Conservation (phyloP, 2,797 vertebrate species). For the Linurgus olivaceus region DNA sequence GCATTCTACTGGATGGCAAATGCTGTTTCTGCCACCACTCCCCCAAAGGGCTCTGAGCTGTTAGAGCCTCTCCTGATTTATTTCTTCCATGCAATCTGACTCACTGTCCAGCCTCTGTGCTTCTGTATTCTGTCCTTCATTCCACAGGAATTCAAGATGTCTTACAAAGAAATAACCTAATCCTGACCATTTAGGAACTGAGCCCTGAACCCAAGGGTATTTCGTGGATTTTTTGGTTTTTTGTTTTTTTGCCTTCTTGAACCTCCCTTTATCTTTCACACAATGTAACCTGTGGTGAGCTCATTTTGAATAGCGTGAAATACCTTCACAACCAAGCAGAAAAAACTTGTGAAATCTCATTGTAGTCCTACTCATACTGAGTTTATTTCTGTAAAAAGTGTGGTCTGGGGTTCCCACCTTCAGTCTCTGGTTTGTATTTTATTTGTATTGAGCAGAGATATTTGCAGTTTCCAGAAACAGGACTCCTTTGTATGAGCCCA, state of each 20-base stretch:
- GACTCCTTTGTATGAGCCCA: not conserved
- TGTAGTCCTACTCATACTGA: not conserved
- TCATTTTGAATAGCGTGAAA: not conserved
- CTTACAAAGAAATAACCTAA: not conserved
- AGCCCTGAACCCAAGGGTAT: not conserved
- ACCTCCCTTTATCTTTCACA: not conserved
- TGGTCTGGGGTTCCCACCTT: not conserved
- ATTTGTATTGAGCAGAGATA: not conserved
- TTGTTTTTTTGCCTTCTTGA: not conserved
- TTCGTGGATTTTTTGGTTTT: not conserved
- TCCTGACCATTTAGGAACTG: not conserved
- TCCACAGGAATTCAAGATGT: not conserved
- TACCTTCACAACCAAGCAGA: not conserved
- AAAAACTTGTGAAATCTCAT: not conserved
- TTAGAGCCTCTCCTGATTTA: not conserved
- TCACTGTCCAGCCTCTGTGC: not conserved
- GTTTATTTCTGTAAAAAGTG: not conserved
- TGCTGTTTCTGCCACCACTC: not conserved
- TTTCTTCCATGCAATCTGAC: not conserved
- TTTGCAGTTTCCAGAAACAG: not conserved
- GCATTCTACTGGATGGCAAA: not conserved
- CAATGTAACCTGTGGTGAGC: not conserved
- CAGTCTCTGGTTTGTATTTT: not conserved
- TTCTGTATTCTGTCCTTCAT: not conserved
- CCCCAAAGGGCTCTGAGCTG: not conserved